A percentile compares a stretch with the other conserved stretches of the same genome.
Conservation (phyloP, 35 echinoderm and acorn worm genomes). For the Strongylocentrotus purpuratus region DNA sequence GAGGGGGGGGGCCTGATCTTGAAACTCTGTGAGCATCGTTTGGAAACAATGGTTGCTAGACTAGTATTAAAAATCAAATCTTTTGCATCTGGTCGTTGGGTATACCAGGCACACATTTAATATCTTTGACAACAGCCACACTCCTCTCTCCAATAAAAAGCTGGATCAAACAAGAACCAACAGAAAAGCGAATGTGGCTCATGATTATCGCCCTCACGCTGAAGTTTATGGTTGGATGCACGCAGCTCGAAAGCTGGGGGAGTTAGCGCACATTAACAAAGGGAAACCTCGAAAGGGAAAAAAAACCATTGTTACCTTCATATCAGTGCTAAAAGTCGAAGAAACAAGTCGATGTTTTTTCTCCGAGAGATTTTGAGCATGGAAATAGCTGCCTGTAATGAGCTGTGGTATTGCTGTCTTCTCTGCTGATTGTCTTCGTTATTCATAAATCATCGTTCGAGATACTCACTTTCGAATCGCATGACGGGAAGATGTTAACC, state of each 20-base stretch:
- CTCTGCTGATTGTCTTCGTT: neutral
- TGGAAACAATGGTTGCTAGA: too few species aligned
- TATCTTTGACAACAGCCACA: too few species aligned
- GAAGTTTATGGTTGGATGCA: neutral
- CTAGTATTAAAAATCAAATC: too few species aligned
- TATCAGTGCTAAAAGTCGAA: neutral
- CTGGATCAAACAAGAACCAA: neutral
- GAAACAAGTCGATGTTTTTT: neutral
- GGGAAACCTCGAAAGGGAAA: neutral
- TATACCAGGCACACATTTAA: too few species aligned
- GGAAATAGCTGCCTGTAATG: neutral
- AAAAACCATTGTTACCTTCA: neutral
- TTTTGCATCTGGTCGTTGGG: too few species aligned
- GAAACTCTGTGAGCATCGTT: too few species aligned
- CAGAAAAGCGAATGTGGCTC: neutral
- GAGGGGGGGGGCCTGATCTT: too few species aligned
- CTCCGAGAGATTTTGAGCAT: neutral
- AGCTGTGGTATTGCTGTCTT: neutral
- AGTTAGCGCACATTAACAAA: neutral
- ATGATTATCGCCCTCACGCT: neutral
- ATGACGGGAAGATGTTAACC: neutral
- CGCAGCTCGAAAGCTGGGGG: neutral
- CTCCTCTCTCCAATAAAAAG: neutral
- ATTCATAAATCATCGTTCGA: too few species aligned
- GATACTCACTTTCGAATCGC: neutral